Conservation (phyloP, 2,113 vertebrate genomes). For the Syngnathus floridae region DNA sequence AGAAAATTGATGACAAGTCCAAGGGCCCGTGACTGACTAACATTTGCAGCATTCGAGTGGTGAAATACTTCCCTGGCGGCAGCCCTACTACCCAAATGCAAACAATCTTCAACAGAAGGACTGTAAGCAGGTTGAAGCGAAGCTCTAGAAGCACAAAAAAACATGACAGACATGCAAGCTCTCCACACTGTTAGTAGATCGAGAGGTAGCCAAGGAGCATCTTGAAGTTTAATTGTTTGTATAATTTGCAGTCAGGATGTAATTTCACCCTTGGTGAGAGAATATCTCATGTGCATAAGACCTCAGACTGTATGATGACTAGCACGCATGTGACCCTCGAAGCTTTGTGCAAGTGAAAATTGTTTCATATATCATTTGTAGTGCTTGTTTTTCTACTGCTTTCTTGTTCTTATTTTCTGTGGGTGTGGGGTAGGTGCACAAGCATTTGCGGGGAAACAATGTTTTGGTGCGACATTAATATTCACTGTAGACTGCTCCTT, state of each 20-base stretch:
- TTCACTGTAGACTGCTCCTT: slow-evolving; percentile 58
- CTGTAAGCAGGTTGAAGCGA: slow-evolving; percentile 11
- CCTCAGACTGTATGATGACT: slow-evolving; percentile 8
- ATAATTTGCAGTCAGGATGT: slow-evolving; percentile 10
- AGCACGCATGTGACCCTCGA: slow-evolving; percentile 9
- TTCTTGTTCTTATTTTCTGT: slow-evolving; percentile 11
- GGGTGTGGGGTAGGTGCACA: slow-evolving; percentile 20
- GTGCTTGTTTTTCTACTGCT: slow-evolving; percentile 11
- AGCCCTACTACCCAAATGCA: neutral
- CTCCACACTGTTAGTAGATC: neutral
- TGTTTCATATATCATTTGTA: slow-evolving; percentile 1
- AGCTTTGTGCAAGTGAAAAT: slow-evolving; percentile 17
- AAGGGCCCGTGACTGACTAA: neutral
- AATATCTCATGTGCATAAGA: slow-evolving; percentile 5
- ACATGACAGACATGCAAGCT: neutral
- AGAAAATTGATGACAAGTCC: neutral
- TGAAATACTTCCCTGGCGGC: neutral
- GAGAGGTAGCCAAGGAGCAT: slow-evolving; percentile 5
- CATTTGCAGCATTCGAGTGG: neutral
- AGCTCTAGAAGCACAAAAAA: slow-evolving; percentile 2
- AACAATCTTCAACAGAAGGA: neutral
- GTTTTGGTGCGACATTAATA: slow-evolving; percentile 66
- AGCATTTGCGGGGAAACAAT: slow-evolving; percentile 45
- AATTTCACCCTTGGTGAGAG: slow-evolving; percentile 1
- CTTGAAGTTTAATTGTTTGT: neutral